Evolutionary conservation across 1,140 invertebrate species (phyloP).

Genomic region (Drosophila kohkoa): DNA sequence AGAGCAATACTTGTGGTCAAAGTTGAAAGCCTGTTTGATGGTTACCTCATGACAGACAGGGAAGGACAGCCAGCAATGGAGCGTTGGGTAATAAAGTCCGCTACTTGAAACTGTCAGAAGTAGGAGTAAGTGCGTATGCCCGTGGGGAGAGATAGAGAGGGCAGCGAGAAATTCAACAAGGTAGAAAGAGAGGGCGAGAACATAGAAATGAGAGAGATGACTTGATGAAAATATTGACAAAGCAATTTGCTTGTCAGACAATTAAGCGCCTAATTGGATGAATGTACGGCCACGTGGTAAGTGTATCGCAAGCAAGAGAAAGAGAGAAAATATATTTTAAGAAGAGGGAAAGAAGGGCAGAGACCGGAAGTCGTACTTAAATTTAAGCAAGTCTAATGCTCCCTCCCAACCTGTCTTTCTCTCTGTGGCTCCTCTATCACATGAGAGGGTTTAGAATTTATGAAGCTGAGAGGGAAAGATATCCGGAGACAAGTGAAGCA

Average conservation of each 20-base stretch:
- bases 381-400: slow-evolving; percentile 40
- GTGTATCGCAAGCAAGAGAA: slow-evolving; percentile 18
- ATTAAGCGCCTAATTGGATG: slow-evolving; percentile 83
- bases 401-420: background rate
- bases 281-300: slow-evolving; percentile 66
- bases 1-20: slow-evolving; percentile 73
- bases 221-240: slow-evolving; percentile 82
- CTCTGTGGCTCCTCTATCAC: background rate
- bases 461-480: slow-evolving; percentile 35
- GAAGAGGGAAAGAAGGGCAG: background rate
- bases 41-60: slow-evolving; percentile 45
- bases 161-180: background rate
- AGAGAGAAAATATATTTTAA: background rate
- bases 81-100: slow-evolving; percentile 76
- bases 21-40: slow-evolving; percentile 80
- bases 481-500: slow-evolving; percentile 78
- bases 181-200: background rate
- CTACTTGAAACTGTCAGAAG: slow-evolving; percentile 78
- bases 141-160: background rate
- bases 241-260: slow-evolving; percentile 83
- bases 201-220: slow-evolving; percentile 48
- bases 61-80: background rate
- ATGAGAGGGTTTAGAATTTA: slow-evolving; percentile 66
- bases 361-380: slow-evolving; percentile 44
- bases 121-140: slow-evolving; percentile 51